These are phyloP conservation scores for Sceliomorpha sp. DNA, from an alignment of 2,888 invertebrate species.

Conservation along the genomic window DNA sequence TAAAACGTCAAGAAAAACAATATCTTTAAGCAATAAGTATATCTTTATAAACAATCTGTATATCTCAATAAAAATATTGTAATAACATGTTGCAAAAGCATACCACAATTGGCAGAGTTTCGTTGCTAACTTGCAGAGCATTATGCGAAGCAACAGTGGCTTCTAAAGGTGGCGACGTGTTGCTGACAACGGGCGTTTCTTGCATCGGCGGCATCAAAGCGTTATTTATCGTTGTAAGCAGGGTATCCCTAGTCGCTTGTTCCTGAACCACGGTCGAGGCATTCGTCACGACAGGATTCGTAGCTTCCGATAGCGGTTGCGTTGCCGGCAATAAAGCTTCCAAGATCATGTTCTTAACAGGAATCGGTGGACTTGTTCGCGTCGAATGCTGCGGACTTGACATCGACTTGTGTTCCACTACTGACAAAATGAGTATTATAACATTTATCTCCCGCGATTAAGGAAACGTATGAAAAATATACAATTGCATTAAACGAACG, in stretches of 20 bases:
- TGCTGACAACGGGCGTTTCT: slow-evolving; percentile 67
- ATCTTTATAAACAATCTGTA: neutral
- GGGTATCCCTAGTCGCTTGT: slow-evolving; percentile 62
- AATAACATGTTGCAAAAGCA: slow-evolving; percentile 56
- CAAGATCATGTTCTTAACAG: slow-evolving; percentile 86
- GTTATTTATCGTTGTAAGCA: slow-evolving; percentile 74
- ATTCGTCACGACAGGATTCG: slow-evolving; percentile 21
- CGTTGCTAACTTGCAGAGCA: slow-evolving; percentile 64
- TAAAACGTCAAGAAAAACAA: slow-evolving; percentile 50
- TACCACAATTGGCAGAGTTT: slow-evolving; percentile 56
- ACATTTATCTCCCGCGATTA: too few relatives aligned
- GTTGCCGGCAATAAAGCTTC: slow-evolving; percentile 80
- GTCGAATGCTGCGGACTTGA: slow-evolving; percentile 69
- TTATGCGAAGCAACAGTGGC: slow-evolving; percentile 67
- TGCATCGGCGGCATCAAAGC: slow-evolving; percentile 72
- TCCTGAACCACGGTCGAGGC: slow-evolving; percentile 59
- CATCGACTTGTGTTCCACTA: slow-evolving; percentile 74
- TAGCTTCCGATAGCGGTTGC: slow-evolving; percentile 31
- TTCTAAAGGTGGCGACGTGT: slow-evolving; percentile 56
- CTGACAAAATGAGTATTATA: slow-evolving; percentile 68
- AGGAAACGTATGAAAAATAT: neutral
- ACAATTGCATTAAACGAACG: slow-evolving; percentile 10
- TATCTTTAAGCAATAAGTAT: slow-evolving; percentile 33
- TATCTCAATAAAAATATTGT: neutral
- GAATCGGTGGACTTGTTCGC: slow-evolving; percentile 82